Percentiles rank a stretch among this genome's conserved stretches.
phyloP scores from a whole-genome alignment of 1,140 invertebrate genomes.

The Callitettix versicolor region DNA sequence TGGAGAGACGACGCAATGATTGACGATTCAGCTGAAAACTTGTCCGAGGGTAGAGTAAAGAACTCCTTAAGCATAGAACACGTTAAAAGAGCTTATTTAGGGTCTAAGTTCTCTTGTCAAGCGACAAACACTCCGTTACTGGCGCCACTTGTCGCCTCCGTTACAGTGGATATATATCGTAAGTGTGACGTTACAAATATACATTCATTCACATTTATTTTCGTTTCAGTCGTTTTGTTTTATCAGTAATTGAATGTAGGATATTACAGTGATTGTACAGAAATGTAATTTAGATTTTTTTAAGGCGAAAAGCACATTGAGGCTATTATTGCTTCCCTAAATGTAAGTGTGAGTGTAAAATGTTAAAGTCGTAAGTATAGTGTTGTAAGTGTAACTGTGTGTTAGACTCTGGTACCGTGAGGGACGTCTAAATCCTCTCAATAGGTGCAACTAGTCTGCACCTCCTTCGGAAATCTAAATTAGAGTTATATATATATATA shows the following conservation, averaged over 20 bases:
- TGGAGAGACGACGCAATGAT: slow-evolving; percentile 69
- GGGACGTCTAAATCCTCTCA: too few species aligned
- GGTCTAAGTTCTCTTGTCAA: slow-evolving; percentile 55
- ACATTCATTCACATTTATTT: background rate
- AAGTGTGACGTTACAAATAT: slow-evolving; percentile 36
- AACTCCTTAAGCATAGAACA: slow-evolving; percentile 52
- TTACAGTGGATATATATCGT: slow-evolving; percentile 65
- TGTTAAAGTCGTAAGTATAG: too few species aligned
- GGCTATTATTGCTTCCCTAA: too few species aligned
- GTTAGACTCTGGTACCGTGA: too few species aligned
- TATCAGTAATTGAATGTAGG: background rate
- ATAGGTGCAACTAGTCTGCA: too few species aligned
- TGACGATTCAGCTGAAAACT: slow-evolving; percentile 56
- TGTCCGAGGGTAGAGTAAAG: slow-evolving; percentile 46
- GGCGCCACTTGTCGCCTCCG: slow-evolving; percentile 53
- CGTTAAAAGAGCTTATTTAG: slow-evolving; percentile 50
- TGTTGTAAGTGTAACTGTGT: too few species aligned
- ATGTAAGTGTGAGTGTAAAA: too few species aligned
- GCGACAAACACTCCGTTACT: slow-evolving; percentile 66
- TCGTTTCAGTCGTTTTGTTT: background rate
- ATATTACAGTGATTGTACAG: background rate
- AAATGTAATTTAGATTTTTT: too few species aligned
- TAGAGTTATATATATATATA: too few species aligned
- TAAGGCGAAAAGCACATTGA: too few species aligned
- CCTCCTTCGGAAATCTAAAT: too few species aligned